A percentile compares a stretch with the other conserved stretches of the same genome.
These are phyloP conservation scores for Odontamblyopus lacepedii DNA, from an alignment of 2,797 vertebrate species.

Conservation along the genomic window DNA sequence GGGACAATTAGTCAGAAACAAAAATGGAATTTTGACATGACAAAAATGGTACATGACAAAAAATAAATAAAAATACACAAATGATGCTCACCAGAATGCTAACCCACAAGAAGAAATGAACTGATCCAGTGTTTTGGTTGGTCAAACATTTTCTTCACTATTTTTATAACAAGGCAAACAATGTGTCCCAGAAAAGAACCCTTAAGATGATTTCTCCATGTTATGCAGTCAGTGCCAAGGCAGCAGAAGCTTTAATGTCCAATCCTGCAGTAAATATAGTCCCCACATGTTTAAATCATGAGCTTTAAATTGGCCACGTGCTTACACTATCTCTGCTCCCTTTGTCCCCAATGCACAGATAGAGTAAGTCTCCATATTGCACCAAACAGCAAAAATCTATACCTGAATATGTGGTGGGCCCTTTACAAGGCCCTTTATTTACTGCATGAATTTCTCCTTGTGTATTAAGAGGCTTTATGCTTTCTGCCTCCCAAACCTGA, in stretches of 20 bases:
- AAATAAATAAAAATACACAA: background rate
- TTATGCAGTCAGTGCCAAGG: conserved; percentile 29
- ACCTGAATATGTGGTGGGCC: background rate
- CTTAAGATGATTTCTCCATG: conserved; percentile 23
- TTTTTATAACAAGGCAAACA: conserved; percentile 21
- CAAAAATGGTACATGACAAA: background rate
- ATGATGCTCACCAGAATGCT: too few species aligned
- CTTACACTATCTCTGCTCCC: conserved; percentile 4
- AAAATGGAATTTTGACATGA: background rate
- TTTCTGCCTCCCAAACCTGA: conserved; percentile 31
- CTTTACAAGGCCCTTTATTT: background rate
- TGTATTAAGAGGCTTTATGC: conserved; percentile 17
- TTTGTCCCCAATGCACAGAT: background rate
- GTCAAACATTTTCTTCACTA: background rate
- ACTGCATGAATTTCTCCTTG: conserved; percentile 25
- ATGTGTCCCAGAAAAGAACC: background rate
- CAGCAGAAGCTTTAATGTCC: conserved; percentile 21
- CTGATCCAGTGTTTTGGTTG: background rate
- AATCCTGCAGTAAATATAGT: conserved; percentile 43
- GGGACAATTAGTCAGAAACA: background rate
- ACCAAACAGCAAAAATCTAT: conserved; percentile 3
- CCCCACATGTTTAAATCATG: conserved; percentile 60
- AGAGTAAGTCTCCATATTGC: conserved; percentile 12
- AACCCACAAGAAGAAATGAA: too few species aligned
- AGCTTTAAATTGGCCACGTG: conserved; percentile 33